Conservation (phyloP, 1,140 invertebrate genomes). For the Homarus americanus region DNA sequence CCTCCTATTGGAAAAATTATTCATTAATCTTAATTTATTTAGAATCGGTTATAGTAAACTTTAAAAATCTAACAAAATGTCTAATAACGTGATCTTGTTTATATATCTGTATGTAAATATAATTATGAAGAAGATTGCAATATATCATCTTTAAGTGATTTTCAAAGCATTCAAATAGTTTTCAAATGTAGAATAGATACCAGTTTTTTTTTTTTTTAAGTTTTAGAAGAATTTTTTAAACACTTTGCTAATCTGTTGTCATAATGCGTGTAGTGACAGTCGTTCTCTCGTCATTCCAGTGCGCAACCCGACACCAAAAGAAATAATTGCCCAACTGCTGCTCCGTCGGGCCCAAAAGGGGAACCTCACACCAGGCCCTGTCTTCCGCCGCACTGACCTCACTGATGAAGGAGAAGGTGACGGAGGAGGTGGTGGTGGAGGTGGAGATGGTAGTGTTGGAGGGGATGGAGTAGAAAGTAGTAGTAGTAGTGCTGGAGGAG, state of each 20-base stretch:
- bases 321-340: slow-evolving; percentile 7
- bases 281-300: slow-evolving; percentile 4
- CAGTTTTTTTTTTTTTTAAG: too few relatives aligned
- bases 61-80: too few relatives aligned
- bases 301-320: slow-evolving; percentile 4
- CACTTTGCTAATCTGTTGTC: not conserved
- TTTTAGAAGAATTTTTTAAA: not conserved
- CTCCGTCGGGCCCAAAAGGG: not conserved
- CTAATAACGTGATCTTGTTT: too few relatives aligned
- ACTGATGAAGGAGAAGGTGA: not conserved
- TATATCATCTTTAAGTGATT: too few relatives aligned
- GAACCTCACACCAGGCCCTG: not conserved
- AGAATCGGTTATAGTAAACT: too few relatives aligned
- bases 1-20: too few relatives aligned
- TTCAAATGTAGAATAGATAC: too few relatives aligned
- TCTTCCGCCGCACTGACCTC: not conserved
- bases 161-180: too few relatives aligned
- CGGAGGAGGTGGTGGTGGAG: not conserved
- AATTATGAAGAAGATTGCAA: too few relatives aligned
- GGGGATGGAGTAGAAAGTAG: not conserved
- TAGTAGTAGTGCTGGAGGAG: not conserved
- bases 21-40: too few relatives aligned
- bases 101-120: too few relatives aligned
- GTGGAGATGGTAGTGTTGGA: not conserved
- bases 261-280: not conserved